phyloP scores from a whole-genome alignment of 2,888 invertebrate genomes.

The Dichetophora obliterata region DNA sequence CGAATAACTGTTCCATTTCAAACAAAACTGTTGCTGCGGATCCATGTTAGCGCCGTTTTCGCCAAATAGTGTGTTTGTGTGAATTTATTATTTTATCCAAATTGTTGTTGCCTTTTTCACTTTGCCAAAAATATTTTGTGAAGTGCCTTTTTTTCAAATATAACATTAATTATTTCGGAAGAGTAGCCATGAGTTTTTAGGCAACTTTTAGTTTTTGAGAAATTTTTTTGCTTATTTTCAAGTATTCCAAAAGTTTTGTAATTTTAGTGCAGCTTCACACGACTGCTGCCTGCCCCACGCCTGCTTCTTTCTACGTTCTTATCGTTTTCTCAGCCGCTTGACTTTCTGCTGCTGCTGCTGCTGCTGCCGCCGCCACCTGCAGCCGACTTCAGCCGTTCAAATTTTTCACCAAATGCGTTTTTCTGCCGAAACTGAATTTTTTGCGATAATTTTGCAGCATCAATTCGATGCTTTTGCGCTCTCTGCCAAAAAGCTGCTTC shows the following conservation, averaged over 20 bases:
- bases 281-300: too few relatives aligned
- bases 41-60: conserved; percentile 75
- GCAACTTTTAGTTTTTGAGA: not conserved
- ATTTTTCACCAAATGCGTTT: conserved; percentile 15
- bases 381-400: conserved; percentile 21
- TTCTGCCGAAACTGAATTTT: conserved; percentile 49
- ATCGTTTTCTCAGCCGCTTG: conserved; percentile 20
- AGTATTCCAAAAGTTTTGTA: conserved; percentile 30
- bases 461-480: conserved; percentile 45
- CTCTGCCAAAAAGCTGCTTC: conserved; percentile 39
- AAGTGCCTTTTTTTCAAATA: not conserved
- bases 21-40: conserved; percentile 94
- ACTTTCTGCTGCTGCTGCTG: not conserved
- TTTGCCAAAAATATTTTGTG: not conserved
- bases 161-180: not conserved
- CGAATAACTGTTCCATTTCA: conserved; percentile 96
- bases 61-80: not conserved
- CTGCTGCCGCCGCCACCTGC: conserved; percentile 4
- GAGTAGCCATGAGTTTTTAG: not conserved
- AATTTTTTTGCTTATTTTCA: not conserved
- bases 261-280: conserved; percentile 21
- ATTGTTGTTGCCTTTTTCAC: not conserved
- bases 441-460: conserved; percentile 46
- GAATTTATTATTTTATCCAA: not conserved
- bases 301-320: conserved; percentile 18